Evolutionary conservation across 2,797 vertebrate species (phyloP), one percentile per base, ranked within the genome.

Genomic region (Pelodytes ibericus): DNA sequence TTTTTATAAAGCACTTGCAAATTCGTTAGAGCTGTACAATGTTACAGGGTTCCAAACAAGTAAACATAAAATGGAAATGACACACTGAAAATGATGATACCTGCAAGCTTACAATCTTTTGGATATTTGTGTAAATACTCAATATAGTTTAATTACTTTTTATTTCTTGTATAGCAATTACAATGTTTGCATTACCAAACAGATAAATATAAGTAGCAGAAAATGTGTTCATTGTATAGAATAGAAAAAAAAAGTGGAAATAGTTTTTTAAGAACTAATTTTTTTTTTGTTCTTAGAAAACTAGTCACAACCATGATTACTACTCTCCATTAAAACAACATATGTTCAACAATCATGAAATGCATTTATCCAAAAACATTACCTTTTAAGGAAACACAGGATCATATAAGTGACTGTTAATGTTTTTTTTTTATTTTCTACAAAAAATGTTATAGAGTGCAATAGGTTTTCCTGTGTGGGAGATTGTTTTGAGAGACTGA

Each of bases 201-300:
- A 64, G 33, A 66, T 66, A 29, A 66, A 66, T 13, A 27, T 29
- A 66, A 66, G 64, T 66, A 66, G 16, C 39, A 20, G 25, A 25
- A 67, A 68, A 56, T 22, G 13, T 20, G 7, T 26, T 49, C 44
- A 9, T 4, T 27, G 25, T n/a, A n/a, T 33, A 15, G 15, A 25
- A 16, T 22, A 66, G 31, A 30, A 8, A 33, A 29, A 69, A 56
- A 69, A 36, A n/a, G n/a, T 15, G 15, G 2, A 56, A 56, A 56
- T 9, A 56, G 49, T 69, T 69, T 20, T 57, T 69, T 39, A 56
- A 33, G n/a, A 56, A 31, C 3, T 4, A 56, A 22, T 49, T 36
- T 69, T 24, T 49, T 56, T 67, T 7, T 69, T 31, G 24, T 20
- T n/a, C n/a, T n/a, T n/a, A n/a, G n/a, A n/a, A n/a, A n/a, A n/a